Conservation (phyloP, 2,888 invertebrate genomes). For the Drosophila anomelani region DNA sequence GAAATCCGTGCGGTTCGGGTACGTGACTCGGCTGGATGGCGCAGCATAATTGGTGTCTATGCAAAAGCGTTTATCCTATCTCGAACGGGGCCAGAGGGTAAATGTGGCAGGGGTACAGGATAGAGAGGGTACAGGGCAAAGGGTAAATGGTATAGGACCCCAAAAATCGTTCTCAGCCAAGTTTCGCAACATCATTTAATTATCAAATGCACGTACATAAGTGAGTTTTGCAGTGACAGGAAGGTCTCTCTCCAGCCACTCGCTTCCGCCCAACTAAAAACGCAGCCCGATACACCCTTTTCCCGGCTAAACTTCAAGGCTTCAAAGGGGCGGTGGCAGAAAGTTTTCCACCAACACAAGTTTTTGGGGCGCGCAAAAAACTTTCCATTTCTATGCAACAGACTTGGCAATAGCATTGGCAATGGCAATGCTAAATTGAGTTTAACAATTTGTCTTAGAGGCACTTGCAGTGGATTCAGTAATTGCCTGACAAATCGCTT, state of each 20-base stretch:
- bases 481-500: constrained; percentile 48
- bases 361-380: constrained; percentile 20
- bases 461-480: constrained; percentile 45
- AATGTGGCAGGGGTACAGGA: not conserved
- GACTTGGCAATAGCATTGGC: constrained; percentile 28
- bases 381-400: constrained; percentile 44
- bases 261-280: constrained; percentile 6
- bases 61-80: constrained; percentile 32
- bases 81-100: constrained; percentile 1
- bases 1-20: constrained; percentile 46
- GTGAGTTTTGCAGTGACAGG: constrained; percentile 43
- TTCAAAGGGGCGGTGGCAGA: constrained; percentile 2
- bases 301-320: constrained; percentile 25
- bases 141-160: constrained; percentile 5
- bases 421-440: constrained; percentile 39
- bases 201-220: constrained; percentile 50
- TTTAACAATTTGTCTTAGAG: constrained; percentile 50
- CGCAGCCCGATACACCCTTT: constrained; percentile 3
- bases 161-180: constrained; percentile 30
- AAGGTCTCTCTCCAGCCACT: constrained; percentile 19
- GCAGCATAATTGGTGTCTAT: constrained; percentile 36
- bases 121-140: too few species aligned
- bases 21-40: constrained; percentile 36
- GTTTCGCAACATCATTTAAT: constrained; percentile 50
- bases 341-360: constrained; percentile 30